phyloP scores from a whole-genome alignment of 2,113 vertebrate species.

The Pelusios castaneus region DNA sequence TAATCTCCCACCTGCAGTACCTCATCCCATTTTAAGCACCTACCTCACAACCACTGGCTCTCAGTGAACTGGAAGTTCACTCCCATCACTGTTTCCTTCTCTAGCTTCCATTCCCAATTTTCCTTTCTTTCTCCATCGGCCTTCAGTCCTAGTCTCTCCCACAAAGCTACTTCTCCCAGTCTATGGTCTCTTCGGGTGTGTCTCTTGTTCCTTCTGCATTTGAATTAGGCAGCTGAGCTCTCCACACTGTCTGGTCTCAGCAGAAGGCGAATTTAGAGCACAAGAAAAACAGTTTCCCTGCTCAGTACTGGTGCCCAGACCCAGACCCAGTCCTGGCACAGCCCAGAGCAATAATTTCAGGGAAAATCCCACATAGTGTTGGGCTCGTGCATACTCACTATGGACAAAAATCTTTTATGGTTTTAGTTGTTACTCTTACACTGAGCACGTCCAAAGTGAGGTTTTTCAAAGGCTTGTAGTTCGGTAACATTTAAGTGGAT shows the following conservation, averaged over 20 bases:
- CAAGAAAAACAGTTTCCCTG: not conserved
- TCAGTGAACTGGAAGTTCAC: too few relatives aligned
- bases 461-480: not conserved
- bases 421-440: not conserved
- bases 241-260: not conserved
- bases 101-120: not conserved
- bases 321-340: not conserved
- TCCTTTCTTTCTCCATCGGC: not conserved
- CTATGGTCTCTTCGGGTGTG: fast-evolving
- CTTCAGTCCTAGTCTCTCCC: not conserved
- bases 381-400: not conserved
- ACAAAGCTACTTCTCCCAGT: not conserved
- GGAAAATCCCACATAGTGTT: not conserved
- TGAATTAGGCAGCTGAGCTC: not conserved
- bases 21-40: not conserved
- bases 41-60: not conserved
- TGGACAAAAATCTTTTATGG: not conserved
- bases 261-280: not conserved
- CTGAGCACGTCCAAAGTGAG: not conserved
- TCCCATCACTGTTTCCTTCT: not conserved
- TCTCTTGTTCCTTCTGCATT: not conserved
- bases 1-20: not conserved
- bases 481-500: not conserved
- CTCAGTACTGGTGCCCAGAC: not conserved
- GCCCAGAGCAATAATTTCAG: not conserved